phyloP scores from a whole-genome alignment of 2,888 invertebrate genomes.

The Meta bourneti region DNA sequence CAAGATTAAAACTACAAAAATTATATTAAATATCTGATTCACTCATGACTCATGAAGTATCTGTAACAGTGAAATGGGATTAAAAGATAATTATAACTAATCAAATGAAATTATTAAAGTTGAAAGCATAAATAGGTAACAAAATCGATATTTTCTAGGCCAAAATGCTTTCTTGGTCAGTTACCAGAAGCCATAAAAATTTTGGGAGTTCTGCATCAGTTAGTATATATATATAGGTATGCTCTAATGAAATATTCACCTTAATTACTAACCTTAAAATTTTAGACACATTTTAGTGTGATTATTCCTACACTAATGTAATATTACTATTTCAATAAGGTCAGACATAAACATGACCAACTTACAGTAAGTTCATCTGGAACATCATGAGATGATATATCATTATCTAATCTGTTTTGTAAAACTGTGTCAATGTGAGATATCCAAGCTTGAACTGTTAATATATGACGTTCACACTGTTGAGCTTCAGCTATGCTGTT shows the following conservation, averaged over 20 bases:
- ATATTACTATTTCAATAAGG: not conserved
- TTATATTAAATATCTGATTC: too few relatives aligned
- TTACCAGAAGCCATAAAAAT: too few relatives aligned
- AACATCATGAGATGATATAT: slow-evolving; percentile 89
- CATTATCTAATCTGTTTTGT: slow-evolving; percentile 87
- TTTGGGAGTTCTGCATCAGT: not conserved
- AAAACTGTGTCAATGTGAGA: slow-evolving; percentile 86
- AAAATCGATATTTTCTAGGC: too few relatives aligned
- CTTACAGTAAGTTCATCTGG: slow-evolving; percentile 85
- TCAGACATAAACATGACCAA: not conserved
- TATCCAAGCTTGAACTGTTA: slow-evolving; percentile 88
- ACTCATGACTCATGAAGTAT: too few relatives aligned
- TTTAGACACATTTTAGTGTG: too few relatives aligned
- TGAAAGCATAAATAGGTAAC: too few relatives aligned
- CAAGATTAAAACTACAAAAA: too few relatives aligned
- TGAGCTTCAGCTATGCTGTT: slow-evolving; percentile 88
- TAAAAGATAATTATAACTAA: too few relatives aligned
- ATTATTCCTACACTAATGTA: too few relatives aligned
- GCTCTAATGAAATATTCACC: not conserved
- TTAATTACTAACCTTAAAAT: not conserved
- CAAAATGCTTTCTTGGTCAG: too few relatives aligned
- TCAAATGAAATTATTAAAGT: too few relatives aligned
- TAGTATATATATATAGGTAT: not conserved
- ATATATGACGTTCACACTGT: slow-evolving; percentile 87
- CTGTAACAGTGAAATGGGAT: too few relatives aligned